phyloP scores from a whole-genome alignment of 2,888 invertebrate species.

The Acrobasis consociella region DNA sequence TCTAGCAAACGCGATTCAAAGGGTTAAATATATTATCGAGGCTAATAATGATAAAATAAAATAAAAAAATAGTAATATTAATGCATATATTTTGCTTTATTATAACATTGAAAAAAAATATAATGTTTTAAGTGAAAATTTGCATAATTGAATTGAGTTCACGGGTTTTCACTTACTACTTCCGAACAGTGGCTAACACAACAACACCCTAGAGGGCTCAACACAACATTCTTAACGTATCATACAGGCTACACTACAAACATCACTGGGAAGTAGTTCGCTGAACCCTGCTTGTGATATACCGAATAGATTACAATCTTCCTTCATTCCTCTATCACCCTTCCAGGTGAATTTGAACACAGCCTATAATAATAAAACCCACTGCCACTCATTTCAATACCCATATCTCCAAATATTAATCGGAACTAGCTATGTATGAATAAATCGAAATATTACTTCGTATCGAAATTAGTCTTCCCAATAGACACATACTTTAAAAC shows the following conservation, averaged over 20 bases:
- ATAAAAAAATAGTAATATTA: slow-evolving; percentile 57
- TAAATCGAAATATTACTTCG: slow-evolving; percentile 35
- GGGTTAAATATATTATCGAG: no score
- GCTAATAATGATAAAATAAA: slow-evolving; percentile 39
- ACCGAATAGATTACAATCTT: slow-evolving; percentile 59
- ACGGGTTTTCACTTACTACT: slow-evolving; percentile 59
- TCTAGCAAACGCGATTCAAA: no score
- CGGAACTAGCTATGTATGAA: slow-evolving; percentile 55
- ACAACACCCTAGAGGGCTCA: slow-evolving; percentile 61
- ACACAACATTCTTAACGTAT: slow-evolving; percentile 60
- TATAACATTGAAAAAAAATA: slow-evolving; percentile 77
- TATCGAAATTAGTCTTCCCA: slow-evolving; percentile 25
- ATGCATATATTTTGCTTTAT: slow-evolving; percentile 78
- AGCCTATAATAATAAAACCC: slow-evolving; percentile 73
- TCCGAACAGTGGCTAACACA: slow-evolving; percentile 52
- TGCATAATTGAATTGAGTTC: slow-evolving; percentile 70
- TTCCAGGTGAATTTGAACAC: slow-evolving; percentile 65
- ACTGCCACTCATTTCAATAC: slow-evolving; percentile 66
- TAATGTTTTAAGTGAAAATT: slow-evolving; percentile 70
- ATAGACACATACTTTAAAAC: slow-evolving; percentile 25
- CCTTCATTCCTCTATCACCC: slow-evolving; percentile 52
- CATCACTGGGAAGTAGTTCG: slow-evolving; percentile 55
- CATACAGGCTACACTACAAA: slow-evolving; percentile 54
- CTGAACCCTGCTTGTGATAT: slow-evolving; percentile 40
- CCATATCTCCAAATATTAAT: slow-evolving; percentile 44